Base-by-base conservation (phyloP, 2,888 invertebrate species). In the Brenthis ino region DNA sequence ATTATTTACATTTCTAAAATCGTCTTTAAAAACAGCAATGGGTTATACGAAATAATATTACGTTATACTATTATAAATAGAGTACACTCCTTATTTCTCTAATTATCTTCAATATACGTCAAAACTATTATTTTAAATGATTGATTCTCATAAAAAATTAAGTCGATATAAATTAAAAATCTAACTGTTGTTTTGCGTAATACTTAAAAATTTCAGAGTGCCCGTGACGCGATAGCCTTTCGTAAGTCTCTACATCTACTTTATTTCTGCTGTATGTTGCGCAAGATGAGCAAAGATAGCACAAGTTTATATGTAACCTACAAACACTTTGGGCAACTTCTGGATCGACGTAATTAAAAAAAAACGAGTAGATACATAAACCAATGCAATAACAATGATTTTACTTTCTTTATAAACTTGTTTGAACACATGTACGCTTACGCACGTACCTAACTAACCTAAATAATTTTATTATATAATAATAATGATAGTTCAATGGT, bases 221-320 rank as follows among this genome's bases (percentile, higher is more conserved):
- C 77, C 79, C 75, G 80, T 83, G 84, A 83, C 83, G 84, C 78
- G 75, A 72, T 78, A 75, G 75, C 78, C 79, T 85, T 87, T 85
- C 87, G 80, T 77, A 81, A 80, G 73, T 75, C 73, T 70, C 75
- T 74, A 69, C 80, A 80, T 81, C 37, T 80, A 77, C 81, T 86
- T 85, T 88, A 89, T 87, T 87, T 86, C 81, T 79, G 83, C 80
- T 78, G 76, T 77, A 79, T 78, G 83, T 91, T 91, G 84, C 90
- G 89, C 86, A 91, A 90, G 69, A 64, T 58, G 58, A 53, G 60
- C 70, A 64, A 57, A 67, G 65, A 69, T 70, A 70, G 66, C 57
- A 66, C 63, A 66, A 50, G 63, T 58, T 66, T 55, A 64, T 63
- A 54, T 43, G 37, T 63, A 64, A 57, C 53, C 69, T 57, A 64